Base-by-base conservation (phyloP, 2,113 vertebrate genomes). In the Dissostichus mawsoni region DNA sequence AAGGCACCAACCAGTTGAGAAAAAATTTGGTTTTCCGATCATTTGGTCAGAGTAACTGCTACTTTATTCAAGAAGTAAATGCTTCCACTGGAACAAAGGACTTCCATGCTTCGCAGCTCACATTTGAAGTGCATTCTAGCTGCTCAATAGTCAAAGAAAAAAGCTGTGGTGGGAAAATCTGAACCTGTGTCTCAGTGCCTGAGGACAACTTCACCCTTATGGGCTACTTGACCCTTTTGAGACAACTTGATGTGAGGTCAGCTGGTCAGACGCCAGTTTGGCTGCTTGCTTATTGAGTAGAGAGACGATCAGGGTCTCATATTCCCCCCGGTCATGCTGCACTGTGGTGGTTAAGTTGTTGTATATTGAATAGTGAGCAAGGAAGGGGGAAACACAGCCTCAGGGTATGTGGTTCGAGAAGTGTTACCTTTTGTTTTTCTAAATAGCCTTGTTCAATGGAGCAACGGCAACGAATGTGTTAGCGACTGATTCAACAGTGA, bases 251-350 rank as follows among this genome's bases (percentile, higher is more conserved):
- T 44, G 71, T 77, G 83, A 81, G 87, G 91, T 90, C 86, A 89
- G 80, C 23, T 65, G 74, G 80, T 88, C 78, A 85, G 90, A 87
- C 62, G 77, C 85, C 89, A 86, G 66, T 80, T 81, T 81, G 88
- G 72, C 89, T 90, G 71, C 76, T 67, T 2, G 62, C 63, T 87
- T 75, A 85, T 65, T 61, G 71, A 85, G 81, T 86, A 41, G 81
- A 76, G 67, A 69, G 20, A 2, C 80, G 56, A 80, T 81, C 50
- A 18, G 18, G 14, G 74, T 82, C 69, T 89, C 80, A 69, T 64
- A 63, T 87, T 90, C 70, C 83, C 77, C 51, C 20, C 53, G 70
- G 72, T 52, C 59, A 80, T 33, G 51, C 77, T 72, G 58, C 25
- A n/a, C 50, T 20, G 47, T 25, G 16, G 57, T 67, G 73, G 65